phyloP scores from a whole-genome alignment of 2,888 invertebrate species.

The Drosophila macrospina region DNA sequence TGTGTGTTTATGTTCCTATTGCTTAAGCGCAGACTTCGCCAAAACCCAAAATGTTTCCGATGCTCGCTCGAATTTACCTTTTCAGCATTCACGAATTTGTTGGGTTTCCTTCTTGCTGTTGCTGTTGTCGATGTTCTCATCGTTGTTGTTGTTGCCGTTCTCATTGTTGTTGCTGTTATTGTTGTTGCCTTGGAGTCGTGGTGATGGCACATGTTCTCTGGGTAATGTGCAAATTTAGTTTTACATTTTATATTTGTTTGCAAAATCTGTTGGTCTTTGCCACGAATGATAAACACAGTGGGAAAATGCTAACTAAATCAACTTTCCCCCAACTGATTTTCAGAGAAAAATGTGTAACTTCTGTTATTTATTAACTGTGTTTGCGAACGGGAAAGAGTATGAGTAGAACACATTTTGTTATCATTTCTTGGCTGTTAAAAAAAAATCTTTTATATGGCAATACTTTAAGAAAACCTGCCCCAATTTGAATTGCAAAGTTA shows the following conservation, averaged over 20 bases:
- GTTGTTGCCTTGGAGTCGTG: slow-evolving; percentile 21
- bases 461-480: not conserved
- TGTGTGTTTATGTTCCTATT: slow-evolving; percentile 12
- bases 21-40: slow-evolving; percentile 48
- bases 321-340: not conserved
- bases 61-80: slow-evolving; percentile 41
- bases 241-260: slow-evolving; percentile 76
- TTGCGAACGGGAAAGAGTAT: not conserved
- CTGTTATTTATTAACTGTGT: not conserved
- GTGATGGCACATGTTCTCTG: slow-evolving; percentile 55
- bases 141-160: slow-evolving; percentile 4
- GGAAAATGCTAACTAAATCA: not conserved
- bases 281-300: slow-evolving; percentile 28
- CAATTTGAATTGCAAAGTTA: slow-evolving; percentile 19
- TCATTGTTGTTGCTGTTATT: slow-evolving; percentile 2
- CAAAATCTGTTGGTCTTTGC: slow-evolving; percentile 46
- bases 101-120: slow-evolving; percentile 34
- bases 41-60: slow-evolving; percentile 55
- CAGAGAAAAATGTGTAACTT: not conserved
- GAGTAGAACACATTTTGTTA: not conserved
- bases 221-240: slow-evolving; percentile 77
- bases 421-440: not conserved
- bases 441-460: not conserved
- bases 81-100: slow-evolving; percentile 46
- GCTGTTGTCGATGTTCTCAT: slow-evolving; percentile 28